Evolutionary conservation across 1,140 invertebrate genomes (phyloP).

Genomic region (Hylaeus volcanicus): DNA sequence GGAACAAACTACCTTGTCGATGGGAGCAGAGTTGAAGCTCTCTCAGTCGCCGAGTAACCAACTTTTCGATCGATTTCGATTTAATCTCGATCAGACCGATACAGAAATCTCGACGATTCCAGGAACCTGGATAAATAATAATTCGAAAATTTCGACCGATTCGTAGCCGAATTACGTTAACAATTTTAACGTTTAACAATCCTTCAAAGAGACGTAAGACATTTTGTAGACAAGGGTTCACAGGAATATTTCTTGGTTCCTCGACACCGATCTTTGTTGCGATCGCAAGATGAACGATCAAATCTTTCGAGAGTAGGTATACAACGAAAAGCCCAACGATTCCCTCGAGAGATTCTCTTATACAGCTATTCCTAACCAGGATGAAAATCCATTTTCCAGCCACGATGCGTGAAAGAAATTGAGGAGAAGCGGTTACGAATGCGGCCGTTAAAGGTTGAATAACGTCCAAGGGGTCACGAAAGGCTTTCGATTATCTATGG

Average conservation of each 20-base stretch:
- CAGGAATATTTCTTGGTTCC: no score
- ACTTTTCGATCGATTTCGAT: slow-evolving; percentile 16
- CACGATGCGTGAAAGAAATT: slow-evolving; percentile 46
- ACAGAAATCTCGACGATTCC: neutral
- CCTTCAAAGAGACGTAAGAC: no score
- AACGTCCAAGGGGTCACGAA: slow-evolving; percentile 31
- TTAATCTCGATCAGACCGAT: neutral
- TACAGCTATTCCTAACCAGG: slow-evolving; percentile 49
- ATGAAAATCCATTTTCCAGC: slow-evolving; percentile 41
- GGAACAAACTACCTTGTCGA: slow-evolving; percentile 15
- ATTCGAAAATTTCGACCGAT: no score
- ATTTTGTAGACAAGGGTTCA: no score
- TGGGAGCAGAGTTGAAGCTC: slow-evolving; percentile 6
- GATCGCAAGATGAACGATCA: slow-evolving; percentile 62
- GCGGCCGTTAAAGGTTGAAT: slow-evolving; percentile 54
- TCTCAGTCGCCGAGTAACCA: slow-evolving; percentile 20
- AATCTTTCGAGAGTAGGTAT: slow-evolving; percentile 48
- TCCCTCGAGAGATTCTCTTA: slow-evolving; percentile 34
- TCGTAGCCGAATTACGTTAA: neutral
- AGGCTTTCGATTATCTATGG: slow-evolving; percentile 55
- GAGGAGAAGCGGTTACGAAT: slow-evolving; percentile 2
- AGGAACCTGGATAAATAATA: neutral
- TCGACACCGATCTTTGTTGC: no score
- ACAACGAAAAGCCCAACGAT: slow-evolving; percentile 9
- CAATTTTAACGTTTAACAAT: no score